A percentile compares a stretch with the other conserved stretches of the same genome.
These are phyloP conservation scores for Naja naja DNA, from an alignment of 2,113 vertebrate species.

Conservation along the genomic window DNA sequence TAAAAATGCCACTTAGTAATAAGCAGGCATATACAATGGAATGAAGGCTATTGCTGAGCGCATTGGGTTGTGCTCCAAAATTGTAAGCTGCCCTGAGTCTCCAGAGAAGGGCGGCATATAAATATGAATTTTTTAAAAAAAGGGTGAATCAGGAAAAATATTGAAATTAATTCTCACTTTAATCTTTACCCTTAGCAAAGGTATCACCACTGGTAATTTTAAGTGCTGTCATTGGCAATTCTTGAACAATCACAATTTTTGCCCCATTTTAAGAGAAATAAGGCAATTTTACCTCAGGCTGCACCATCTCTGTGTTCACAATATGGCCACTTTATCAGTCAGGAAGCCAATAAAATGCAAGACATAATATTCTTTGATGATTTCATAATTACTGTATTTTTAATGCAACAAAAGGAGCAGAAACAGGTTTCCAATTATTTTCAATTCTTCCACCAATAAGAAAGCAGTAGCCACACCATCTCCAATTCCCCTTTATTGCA, in stretches of 20 bases:
- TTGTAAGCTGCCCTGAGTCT: too few species aligned
- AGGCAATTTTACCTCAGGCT: constrained; percentile 18
- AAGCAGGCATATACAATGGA: too few species aligned
- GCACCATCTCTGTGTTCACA: neutral
- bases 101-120: too few species aligned
- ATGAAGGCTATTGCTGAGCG: too few species aligned
- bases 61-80: too few species aligned
- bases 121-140: too few species aligned
- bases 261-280: constrained; percentile 3
- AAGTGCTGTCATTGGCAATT: neutral
- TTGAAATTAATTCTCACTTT: neutral
- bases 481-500: neutral
- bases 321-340: neutral
- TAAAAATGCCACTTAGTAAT: too few species aligned
- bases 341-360: constrained; percentile 16
- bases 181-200: neutral
- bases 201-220: neutral
- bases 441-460: constrained; percentile 19
- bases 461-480: neutral
- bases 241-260: constrained; percentile 6
- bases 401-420: constrained; percentile 21
- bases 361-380: constrained; percentile 3
- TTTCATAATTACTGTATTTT: constrained; percentile 35
- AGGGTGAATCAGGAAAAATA: neutral
- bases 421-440: constrained; percentile 49